Percentiles rank a stretch among this genome's conserved stretches.
phyloP scores from a whole-genome alignment of 2,113 vertebrate genomes.

The Phainopepla nitens region DNA sequence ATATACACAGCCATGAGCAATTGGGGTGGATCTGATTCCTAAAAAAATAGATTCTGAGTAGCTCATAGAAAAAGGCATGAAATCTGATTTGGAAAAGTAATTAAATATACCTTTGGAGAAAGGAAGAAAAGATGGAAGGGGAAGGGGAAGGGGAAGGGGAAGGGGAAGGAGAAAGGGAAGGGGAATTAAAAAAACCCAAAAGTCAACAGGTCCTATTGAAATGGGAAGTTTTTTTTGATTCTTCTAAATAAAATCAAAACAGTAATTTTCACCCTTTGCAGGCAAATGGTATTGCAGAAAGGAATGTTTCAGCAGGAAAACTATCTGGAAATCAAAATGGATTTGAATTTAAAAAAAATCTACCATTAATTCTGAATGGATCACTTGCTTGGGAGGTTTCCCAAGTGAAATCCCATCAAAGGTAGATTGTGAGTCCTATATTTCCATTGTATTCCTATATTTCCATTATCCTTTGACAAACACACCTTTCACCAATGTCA shows the following conservation, averaged over 20 bases:
- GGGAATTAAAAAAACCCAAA: background rate
- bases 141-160: fast-evolving
- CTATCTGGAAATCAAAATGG: background rate
- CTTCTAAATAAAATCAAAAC: background rate
- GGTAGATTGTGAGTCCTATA: background rate
- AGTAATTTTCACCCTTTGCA: background rate
- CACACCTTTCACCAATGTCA: background rate
- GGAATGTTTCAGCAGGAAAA: background rate
- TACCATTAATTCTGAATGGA: background rate
- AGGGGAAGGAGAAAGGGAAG: fast-evolving
- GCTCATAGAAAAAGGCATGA: background rate
- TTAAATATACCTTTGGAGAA: background rate
- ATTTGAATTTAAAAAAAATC: background rate
- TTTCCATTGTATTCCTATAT: background rate
- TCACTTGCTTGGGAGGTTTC: background rate
- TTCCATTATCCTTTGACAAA: background rate
- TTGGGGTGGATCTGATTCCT: background rate
- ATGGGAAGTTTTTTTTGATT: background rate
- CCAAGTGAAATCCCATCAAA: background rate
- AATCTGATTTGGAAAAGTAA: background rate
- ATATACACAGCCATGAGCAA: background rate
- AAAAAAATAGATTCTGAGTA: background rate
- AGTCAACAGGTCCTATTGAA: background rate
- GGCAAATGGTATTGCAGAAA: background rate
- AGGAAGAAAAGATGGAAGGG: background rate